Base-by-base conservation (phyloP, 2,113 vertebrate genomes). In the Morone chrysops region DNA sequence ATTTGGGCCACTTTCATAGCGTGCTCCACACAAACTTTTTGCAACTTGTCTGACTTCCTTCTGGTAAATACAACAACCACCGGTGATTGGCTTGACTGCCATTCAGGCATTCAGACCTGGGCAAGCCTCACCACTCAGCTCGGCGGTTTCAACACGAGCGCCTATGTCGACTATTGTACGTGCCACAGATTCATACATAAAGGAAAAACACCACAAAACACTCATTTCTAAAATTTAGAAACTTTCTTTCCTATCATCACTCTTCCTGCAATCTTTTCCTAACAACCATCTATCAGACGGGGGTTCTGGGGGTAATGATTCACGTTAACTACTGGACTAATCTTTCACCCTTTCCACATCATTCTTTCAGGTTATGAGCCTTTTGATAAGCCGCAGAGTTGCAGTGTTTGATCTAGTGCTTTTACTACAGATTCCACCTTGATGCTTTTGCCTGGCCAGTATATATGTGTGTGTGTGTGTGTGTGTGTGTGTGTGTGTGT, bases 341-440 rank as follows among this genome's bases (percentile, higher is more conserved):
- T 80, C 78, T 81, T 82, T 84, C 76, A 83, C 66, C 75, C 25
- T 83, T 22, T 78, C 56, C 67, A 66, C 78, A 68, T 85, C 71
- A 36, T 82, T 80, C 87, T 87, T 70, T 82, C 11, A 65, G 62
- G 78, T 74, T 85, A 31, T 63, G 54, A 25, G 22, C 60, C 84
- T 77, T 86, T 87, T 87, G 82, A 91, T 72, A 81, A 82, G 82
- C 75, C 3, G 61, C 77, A 51, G 48, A 31, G 74, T 25, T 70
- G 43, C 81, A 20, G 25, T 5, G 22, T 87, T 89, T 84, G 85
- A 90, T 80, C 75, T 72, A 2, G 17, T 57, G 85, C 77, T 83
- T 87, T 79, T 71, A 80, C 75, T 36, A 45, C 68, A 65, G 62
- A 75, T 75, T 84, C 51, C 72, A 88, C 81, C 65, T 71, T 81